Percentiles rank a stretch among this genome's conserved stretches.
phyloP scores from a whole-genome alignment of 2,888 invertebrate genomes.

The Mythimna vitellina region DNA sequence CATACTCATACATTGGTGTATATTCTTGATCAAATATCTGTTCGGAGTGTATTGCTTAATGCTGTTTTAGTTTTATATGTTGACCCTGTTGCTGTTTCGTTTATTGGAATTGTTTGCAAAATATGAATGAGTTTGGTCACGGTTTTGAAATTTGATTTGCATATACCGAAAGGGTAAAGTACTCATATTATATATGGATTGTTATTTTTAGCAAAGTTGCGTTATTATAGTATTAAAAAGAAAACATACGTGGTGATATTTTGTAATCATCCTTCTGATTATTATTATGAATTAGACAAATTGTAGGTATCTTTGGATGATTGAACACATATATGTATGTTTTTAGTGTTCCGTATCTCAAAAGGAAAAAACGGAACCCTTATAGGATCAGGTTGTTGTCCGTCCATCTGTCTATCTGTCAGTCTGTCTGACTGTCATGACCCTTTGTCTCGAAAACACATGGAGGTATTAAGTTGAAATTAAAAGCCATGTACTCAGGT shows the following conservation, averaged over 20 bases:
- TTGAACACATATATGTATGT: too few relatives aligned
- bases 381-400: too few relatives aligned
- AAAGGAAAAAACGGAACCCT: too few relatives aligned
- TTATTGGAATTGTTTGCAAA: constrained; percentile 12
- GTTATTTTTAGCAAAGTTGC: background rate
- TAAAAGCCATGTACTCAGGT: too few relatives aligned
- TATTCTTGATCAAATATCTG: constrained; percentile 41
- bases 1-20: constrained; percentile 17
- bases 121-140: background rate
- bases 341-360: too few relatives aligned
- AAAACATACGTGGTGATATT: background rate
- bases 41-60: constrained; percentile 22
- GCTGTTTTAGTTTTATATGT: constrained; percentile 26
- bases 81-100: constrained; percentile 12
- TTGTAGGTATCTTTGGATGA: too few relatives aligned
- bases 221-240: background rate
- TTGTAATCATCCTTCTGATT: background rate
- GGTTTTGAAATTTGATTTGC: background rate
- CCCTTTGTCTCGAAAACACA: too few relatives aligned
- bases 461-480: too few relatives aligned
- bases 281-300: background rate
- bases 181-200: background rate
- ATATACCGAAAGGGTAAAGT: background rate
- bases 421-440: too few relatives aligned
- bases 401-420: too few relatives aligned